phyloP scores from a whole-genome alignment of 2,888 invertebrate species.

The Pilophorus perplexus region DNA sequence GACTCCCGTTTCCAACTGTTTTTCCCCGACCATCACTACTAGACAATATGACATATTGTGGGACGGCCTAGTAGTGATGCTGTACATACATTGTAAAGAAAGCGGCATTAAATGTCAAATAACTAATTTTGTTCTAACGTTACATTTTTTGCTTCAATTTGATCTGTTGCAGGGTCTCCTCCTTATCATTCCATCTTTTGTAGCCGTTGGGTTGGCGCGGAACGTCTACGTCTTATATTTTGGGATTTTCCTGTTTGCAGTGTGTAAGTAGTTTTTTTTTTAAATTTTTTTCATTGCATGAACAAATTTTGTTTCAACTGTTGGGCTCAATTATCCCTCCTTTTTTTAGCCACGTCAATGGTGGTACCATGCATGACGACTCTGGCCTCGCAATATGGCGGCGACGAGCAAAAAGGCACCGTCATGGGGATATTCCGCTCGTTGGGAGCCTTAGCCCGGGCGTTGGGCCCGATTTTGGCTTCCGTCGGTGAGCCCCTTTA shows the following conservation, averaged over 20 bases:
- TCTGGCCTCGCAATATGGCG: constrained; percentile 80
- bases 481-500: constrained; percentile 72
- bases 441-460: constrained; percentile 88
- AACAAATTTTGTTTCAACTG: background rate
- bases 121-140: no score
- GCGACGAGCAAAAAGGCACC: constrained; percentile 80
- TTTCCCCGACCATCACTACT: no score
- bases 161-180: constrained; percentile 63
- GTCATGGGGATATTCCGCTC: constrained; percentile 93
- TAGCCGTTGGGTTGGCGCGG: constrained; percentile 74
- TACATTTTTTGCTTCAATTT: no score
- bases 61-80: no score
- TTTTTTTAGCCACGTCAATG: constrained; percentile 73
- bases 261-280: constrained; percentile 66
- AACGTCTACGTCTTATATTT: constrained; percentile 64
- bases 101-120: no score
- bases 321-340: constrained; percentile 12
- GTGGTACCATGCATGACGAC: constrained; percentile 95
- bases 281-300: background rate
- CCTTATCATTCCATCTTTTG: constrained; percentile 81
- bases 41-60: no score
- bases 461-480: constrained; percentile 84
- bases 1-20: no score
- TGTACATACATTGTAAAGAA: no score
- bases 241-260: constrained; percentile 82